A percentile compares a stretch with the other conserved stretches of the same genome.
Conservation (phyloP, 2,797 vertebrate genomes). For the Spinibarbus caldwelli region DNA sequence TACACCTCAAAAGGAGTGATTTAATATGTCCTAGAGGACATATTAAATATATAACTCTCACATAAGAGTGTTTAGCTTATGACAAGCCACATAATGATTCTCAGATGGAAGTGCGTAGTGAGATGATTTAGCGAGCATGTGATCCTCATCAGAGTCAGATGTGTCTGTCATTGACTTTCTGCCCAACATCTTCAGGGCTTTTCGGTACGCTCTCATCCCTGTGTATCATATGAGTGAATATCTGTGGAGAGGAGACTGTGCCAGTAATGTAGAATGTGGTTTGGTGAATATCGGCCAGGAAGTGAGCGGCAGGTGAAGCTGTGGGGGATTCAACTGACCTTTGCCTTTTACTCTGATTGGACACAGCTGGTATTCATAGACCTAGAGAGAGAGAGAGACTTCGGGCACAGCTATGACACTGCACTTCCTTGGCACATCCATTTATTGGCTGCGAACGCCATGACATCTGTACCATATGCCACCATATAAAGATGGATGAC, state of each 20-base stretch:
- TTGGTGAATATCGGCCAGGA: slow-evolving; percentile 44
- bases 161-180: background rate
- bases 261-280: slow-evolving; percentile 31
- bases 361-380: slow-evolving; percentile 52
- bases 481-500: slow-evolving; percentile 43
- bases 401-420: slow-evolving; percentile 17
- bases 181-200: background rate
- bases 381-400: slow-evolving; percentile 32
- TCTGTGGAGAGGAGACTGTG: slow-evolving; percentile 1
- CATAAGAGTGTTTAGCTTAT: background rate
- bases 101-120: background rate
- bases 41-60: background rate
- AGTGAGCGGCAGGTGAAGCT: slow-evolving; percentile 45
- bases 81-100: background rate
- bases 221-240: background rate
- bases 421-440: slow-evolving; percentile 38
- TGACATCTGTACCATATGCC: slow-evolving; percentile 44
- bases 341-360: slow-evolving; percentile 49
- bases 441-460: slow-evolving; percentile 33
- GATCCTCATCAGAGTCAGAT: background rate
- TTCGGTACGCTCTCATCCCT: background rate
- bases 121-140: background rate
- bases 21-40: background rate
- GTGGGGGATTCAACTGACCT: slow-evolving; percentile 54
- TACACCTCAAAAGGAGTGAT: background rate